Evolutionary conservation across 1,140 invertebrate genomes (phyloP), one percentile per base, ranked within the genome.

Genomic region (Macrosteles quadrilineatus): DNA sequence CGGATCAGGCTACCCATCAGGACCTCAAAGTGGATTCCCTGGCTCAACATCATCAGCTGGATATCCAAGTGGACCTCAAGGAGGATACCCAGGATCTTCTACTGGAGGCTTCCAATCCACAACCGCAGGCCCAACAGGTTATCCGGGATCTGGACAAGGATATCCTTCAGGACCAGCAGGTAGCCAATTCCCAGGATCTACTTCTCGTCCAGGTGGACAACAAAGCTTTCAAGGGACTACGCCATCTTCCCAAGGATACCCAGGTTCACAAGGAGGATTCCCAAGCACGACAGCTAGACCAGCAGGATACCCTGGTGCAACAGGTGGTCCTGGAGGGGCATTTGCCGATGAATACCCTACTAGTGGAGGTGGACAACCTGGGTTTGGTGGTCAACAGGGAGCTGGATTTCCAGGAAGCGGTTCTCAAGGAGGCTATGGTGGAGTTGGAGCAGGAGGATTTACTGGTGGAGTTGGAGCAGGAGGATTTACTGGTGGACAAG

Each of bases 1-100:
- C 65, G 65, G 72, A 67, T 36, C 71, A 74, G 76, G 75, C 71
- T 73, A 63, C 71, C 73, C n/a, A 76, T 71, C 43, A 73, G 75
- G 23, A 72, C 65, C 53, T 65, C 74, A 73, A 69, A 64, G 69
- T 36, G 73, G 72, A 66, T 72, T 68, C 29, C n/a, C n/a, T n/a
- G n/a, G n/a, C n/a, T n/a, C n/a, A n/a, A n/a, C n/a, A n/a, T n/a
- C n/a, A n/a, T n/a, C n/a, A n/a, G n/a, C n/a, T n/a, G n/a, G n/a
- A n/a, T n/a, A n/a, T n/a, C 71, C 72, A 30, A 67, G 73, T 50
- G 57, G 71, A 50, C 70, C 73, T 43, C 75, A 78, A 12, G 70
- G 74, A n/a, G 67, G 72, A 47, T 63, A 71, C 67, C 72, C 76
- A 63, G 72, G 75, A 31, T 77, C 76, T 74, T 72, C 73, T 66